Conservation (phyloP, 2,113 vertebrate species). For the Ageneiosus marmoratus region DNA sequence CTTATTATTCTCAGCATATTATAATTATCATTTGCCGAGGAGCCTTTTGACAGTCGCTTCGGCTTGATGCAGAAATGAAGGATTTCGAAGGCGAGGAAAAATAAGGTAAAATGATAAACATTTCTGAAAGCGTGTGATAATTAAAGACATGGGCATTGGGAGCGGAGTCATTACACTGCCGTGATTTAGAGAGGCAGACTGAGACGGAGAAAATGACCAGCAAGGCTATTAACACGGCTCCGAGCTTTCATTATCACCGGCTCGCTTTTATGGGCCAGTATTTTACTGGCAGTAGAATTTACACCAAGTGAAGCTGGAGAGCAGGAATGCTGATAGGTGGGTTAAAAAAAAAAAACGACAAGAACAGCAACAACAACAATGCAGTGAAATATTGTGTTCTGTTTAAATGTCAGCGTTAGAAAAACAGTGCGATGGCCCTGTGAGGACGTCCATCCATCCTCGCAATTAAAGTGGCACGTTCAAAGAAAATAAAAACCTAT, state of each 20-base stretch:
- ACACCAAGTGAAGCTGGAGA: background rate
- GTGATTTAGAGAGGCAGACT: constrained; percentile 20
- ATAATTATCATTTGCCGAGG: background rate
- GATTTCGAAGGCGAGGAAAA: too few species aligned
- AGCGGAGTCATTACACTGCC: constrained; percentile 21
- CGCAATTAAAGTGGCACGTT: constrained; percentile 45
- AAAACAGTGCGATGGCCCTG: constrained; percentile 9
- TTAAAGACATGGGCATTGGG: constrained; percentile 13
- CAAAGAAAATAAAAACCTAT: constrained; percentile 37
- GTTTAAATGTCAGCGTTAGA: constrained; percentile 30
- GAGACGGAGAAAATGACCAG: constrained; percentile 42
- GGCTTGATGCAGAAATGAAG: too few species aligned
- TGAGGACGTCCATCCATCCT: constrained; percentile 15
- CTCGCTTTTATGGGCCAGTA: constrained; percentile 6
- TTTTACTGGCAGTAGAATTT: constrained; percentile 20
- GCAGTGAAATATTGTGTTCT: constrained; percentile 5
- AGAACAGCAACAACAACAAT: background rate
- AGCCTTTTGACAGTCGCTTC: background rate
- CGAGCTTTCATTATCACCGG: constrained; percentile 27
- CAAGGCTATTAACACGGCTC: constrained; percentile 31
- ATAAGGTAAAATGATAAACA: background rate
- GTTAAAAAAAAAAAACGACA: background rate
- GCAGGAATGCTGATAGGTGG: background rate
- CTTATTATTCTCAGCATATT: too few species aligned
- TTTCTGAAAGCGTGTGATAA: background rate